Percentiles rank a stretch among this genome's conserved stretches.
These are phyloP conservation scores for Drosophila merina DNA, from an alignment of 2,888 invertebrate genomes.

Conservation along the genomic window DNA sequence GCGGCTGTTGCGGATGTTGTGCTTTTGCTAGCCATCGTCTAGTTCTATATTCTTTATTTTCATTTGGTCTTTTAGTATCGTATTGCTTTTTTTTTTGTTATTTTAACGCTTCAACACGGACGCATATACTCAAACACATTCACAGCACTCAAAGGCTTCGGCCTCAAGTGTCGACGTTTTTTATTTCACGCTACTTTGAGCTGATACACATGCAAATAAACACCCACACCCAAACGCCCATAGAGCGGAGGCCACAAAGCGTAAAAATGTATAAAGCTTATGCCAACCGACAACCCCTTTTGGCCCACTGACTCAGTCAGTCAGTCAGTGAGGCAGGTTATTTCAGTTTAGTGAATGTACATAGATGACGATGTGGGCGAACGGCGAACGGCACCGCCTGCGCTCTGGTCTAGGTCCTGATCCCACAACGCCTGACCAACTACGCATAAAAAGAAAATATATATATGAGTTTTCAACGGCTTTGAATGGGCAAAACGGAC, in stretches of 20 bases:
- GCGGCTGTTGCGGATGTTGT: constrained; percentile 17
- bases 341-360: constrained; percentile 55
- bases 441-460: constrained; percentile 52
- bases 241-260: constrained; percentile 60
- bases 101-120: constrained; percentile 41
- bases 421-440: constrained; percentile 32
- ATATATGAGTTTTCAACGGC: constrained; percentile 16
- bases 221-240: constrained; percentile 20
- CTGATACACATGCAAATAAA: constrained; percentile 59
- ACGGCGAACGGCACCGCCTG: background rate
- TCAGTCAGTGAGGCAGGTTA: constrained; percentile 48
- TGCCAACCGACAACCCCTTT: constrained; percentile 34
- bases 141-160: constrained; percentile 43
- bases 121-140: constrained; percentile 18
- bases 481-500: constrained; percentile 48
- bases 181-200: constrained; percentile 57
- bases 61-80: constrained; percentile 16
- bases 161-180: constrained; percentile 48
- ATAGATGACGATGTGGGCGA: background rate
- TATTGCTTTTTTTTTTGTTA: constrained; percentile 10
- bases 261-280: constrained; percentile 69
- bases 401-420: too few species aligned
- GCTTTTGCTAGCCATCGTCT: constrained; percentile 26
- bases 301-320: constrained; percentile 42
- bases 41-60: constrained; percentile 32